Conservation (phyloP, 2,888 invertebrate genomes). For the Blomia tropicalis region DNA sequence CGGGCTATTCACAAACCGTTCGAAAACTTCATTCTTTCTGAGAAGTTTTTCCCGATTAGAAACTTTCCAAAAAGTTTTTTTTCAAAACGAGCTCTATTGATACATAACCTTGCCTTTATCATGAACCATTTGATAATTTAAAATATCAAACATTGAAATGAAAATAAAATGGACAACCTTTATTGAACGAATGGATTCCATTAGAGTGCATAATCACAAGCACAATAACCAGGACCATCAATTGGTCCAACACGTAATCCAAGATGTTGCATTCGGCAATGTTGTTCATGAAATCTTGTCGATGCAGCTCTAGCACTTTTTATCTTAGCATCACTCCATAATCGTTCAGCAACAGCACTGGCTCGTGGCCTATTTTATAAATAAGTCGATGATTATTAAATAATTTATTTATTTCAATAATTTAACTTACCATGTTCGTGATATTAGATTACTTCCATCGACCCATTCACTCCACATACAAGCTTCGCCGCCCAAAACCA, state of each 20-base stretch:
- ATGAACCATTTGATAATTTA: too few relatives aligned
- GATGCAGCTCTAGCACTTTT: conserved; percentile 40
- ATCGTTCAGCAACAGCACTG: conserved; percentile 63
- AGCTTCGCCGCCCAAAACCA: conserved; percentile 75
- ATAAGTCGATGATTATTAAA: not conserved
- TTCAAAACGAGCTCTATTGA: too few relatives aligned
- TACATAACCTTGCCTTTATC: too few relatives aligned
- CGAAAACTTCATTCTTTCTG: too few relatives aligned
- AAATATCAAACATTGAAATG: too few relatives aligned
- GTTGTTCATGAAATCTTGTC: conserved; percentile 49
- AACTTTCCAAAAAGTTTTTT: too few relatives aligned
- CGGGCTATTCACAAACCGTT: too few relatives aligned
- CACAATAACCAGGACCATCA: conserved; percentile 30
- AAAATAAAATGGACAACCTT: too few relatives aligned
- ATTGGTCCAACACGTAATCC: conserved; percentile 29
- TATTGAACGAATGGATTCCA: too few relatives aligned
- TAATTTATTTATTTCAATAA: conserved; percentile 24
- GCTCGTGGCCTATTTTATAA: conserved; percentile 51
- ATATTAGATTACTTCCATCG: conserved; percentile 48
- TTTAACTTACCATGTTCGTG: conserved; percentile 49
- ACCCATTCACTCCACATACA: conserved; percentile 84
- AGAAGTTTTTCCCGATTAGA: too few relatives aligned
- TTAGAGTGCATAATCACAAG: conserved; percentile 28
- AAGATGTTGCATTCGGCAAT: conserved; percentile 32
- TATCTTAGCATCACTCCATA: conserved; percentile 49